These are phyloP conservation scores for Cyclopterus lumpus DNA, from an alignment of 2,797 vertebrate species.

Conservation along the genomic window DNA sequence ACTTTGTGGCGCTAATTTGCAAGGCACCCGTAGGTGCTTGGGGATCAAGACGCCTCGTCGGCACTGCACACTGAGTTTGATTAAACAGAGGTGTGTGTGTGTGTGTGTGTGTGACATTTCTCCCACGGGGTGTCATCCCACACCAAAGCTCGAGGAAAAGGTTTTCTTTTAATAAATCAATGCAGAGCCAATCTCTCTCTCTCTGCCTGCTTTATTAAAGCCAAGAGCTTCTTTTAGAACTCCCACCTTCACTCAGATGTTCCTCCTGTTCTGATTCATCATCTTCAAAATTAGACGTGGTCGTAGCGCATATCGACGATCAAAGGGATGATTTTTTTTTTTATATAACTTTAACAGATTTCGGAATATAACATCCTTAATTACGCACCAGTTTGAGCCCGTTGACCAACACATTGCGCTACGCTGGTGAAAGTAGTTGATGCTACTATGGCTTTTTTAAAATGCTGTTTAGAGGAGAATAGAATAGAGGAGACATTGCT, in stretches of 20 bases:
- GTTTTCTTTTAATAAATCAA: conserved; percentile 70
- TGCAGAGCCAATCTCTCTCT: conserved; percentile 25
- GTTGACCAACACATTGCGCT: too few relatives aligned
- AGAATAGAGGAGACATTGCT: too few relatives aligned
- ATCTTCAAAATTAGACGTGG: background rate
- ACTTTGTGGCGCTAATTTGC: conserved; percentile 56
- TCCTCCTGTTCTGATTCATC: background rate
- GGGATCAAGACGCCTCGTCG: conserved; percentile 38
- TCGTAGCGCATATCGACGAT: background rate
- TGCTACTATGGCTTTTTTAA: background rate
- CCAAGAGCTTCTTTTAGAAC: conserved; percentile 31
- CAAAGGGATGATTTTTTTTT: background rate
- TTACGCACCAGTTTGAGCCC: background rate
- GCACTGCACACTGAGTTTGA: conserved; percentile 52
- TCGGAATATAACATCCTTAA: background rate
- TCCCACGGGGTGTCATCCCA: conserved; percentile 39
- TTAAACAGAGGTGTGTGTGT: conserved; percentile 47
- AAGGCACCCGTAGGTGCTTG: conserved; percentile 41
- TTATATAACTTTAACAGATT: background rate
- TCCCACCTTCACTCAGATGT: background rate
- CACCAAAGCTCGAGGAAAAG: conserved; percentile 50
- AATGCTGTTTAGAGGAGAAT: too few relatives aligned
- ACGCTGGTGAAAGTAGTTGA: background rate
- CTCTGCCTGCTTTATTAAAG: conserved; percentile 59
- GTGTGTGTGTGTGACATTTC: conserved; percentile 5